A percentile compares a stretch with the other conserved stretches of the same genome.
Evolutionary conservation across 1,140 invertebrate species (phyloP).

Genomic region (Solen grandis): DNA sequence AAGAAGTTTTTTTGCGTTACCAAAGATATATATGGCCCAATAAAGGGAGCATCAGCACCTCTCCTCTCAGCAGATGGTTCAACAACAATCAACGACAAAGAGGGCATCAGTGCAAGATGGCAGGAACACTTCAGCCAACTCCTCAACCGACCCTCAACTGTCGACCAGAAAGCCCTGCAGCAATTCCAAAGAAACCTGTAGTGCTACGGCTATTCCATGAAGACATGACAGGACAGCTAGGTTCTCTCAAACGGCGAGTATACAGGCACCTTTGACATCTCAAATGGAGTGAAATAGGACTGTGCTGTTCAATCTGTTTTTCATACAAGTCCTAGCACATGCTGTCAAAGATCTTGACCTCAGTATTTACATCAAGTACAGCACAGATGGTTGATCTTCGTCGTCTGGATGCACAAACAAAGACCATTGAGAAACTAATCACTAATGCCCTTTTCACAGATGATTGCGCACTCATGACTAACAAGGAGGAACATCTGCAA

Average conservation of each 20-base stretch:
- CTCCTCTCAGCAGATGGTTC: background rate
- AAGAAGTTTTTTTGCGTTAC: background rate
- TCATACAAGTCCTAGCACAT: conserved; percentile 39
- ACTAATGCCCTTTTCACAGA: conserved; percentile 28
- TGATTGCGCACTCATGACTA: conserved; percentile 34
- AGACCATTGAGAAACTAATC: conserved; percentile 23
- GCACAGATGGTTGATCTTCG: conserved; percentile 11
- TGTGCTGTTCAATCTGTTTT: conserved; percentile 53
- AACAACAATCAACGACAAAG: background rate
- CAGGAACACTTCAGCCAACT: background rate
- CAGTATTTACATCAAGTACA: conserved; percentile 7
- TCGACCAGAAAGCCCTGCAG: background rate
- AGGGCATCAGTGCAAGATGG: background rate
- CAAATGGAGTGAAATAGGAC: conserved; percentile 46
- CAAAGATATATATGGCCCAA: background rate
- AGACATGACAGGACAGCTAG: conserved; percentile 13
- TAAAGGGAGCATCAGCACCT: background rate
- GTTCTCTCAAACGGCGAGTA: conserved; percentile 10
- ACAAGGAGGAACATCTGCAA: conserved; percentile 20
- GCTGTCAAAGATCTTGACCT: background rate
- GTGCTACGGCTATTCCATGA: conserved; percentile 17
- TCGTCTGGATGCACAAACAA: background rate
- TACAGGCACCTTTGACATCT: conserved; percentile 17
- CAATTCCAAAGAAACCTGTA: background rate
- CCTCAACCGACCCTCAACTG: background rate